Percentiles rank a stretch among this genome's conserved stretches.
Conservation (phyloP, 2,888 invertebrate species). For the Xanthorhoe designata region DNA sequence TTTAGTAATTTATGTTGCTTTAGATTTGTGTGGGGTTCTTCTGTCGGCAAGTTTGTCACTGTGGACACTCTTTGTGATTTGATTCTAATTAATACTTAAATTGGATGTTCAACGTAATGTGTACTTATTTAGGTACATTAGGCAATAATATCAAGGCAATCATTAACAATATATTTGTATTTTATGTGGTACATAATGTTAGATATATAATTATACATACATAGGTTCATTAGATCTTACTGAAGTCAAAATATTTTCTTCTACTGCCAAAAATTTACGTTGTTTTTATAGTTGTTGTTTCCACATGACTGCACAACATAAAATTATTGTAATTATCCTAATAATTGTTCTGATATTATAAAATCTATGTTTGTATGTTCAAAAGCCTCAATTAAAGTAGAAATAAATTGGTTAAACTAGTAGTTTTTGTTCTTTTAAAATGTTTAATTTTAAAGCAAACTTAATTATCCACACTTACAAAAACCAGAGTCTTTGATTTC, state of each 20-base stretch:
- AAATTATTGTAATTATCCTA: background rate
- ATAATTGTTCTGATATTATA: background rate
- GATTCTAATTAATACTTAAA: constrained; percentile 40
- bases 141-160: constrained; percentile 8
- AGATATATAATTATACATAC: too few relatives aligned
- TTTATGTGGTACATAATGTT: too few relatives aligned
- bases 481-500: too few relatives aligned
- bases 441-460: background rate
- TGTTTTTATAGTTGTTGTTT: constrained; percentile 7
- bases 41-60: constrained; percentile 80
- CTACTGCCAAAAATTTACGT: background rate
- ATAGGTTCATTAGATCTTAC: too few relatives aligned
- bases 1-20: constrained; percentile 37
- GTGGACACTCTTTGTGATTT: constrained; percentile 83
- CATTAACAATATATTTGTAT: background rate
- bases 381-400: constrained; percentile 26
- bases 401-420: constrained; percentile 30
- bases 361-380: constrained; percentile 12
- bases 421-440: constrained; percentile 6
- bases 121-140: constrained; percentile 30
- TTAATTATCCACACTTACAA: constrained; percentile 63
- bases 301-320: constrained; percentile 12
- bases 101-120: constrained; percentile 47
- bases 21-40: constrained; percentile 74
- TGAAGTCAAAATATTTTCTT: background rate